Conservation (phyloP, 2,113 vertebrate species). For the Elephas maximus region DNA sequence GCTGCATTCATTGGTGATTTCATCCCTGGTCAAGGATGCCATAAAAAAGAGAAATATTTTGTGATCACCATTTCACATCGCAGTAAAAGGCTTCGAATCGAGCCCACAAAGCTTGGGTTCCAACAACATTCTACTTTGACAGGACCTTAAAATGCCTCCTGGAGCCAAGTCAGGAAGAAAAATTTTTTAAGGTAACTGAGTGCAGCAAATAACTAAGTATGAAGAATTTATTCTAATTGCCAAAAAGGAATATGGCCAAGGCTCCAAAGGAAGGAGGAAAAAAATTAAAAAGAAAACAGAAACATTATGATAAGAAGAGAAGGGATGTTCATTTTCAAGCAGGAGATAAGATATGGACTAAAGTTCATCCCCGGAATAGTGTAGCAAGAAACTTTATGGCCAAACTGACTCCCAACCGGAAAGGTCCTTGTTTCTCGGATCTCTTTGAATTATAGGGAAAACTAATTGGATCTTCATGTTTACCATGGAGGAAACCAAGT, state of each 20-base stretch:
- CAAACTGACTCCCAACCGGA: conserved; percentile 82
- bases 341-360: conserved; percentile 90
- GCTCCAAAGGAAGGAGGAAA: conserved; percentile 80
- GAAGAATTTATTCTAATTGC: conserved; percentile 85
- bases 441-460: conserved; percentile 83
- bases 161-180: conserved; percentile 73
- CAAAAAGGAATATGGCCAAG: conserved; percentile 88
- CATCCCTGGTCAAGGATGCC: conserved; percentile 51
- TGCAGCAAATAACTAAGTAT: conserved; percentile 78
- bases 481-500: conserved; percentile 61
- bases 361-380: conserved; percentile 88
- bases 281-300: conserved; percentile 86
- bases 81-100: background rate
- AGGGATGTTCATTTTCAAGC: conserved; percentile 91
- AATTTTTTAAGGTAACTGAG: conserved; percentile 89
- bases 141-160: conserved; percentile 81
- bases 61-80: conserved; percentile 18
- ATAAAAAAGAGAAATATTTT: conserved; percentile 34
- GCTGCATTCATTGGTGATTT: conserved; percentile 5
- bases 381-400: conserved; percentile 86
- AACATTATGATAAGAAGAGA: conserved; percentile 89
- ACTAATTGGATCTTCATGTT: conserved; percentile 82
- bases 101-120: conserved; percentile 35
- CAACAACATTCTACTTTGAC: conserved; percentile 71
- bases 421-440: conserved; percentile 61